A percentile compares a stretch with the other conserved stretches of the same genome.
phyloP scores from a whole-genome alignment of 2,797 vertebrate genomes.

The Smutsia temminckii region DNA sequence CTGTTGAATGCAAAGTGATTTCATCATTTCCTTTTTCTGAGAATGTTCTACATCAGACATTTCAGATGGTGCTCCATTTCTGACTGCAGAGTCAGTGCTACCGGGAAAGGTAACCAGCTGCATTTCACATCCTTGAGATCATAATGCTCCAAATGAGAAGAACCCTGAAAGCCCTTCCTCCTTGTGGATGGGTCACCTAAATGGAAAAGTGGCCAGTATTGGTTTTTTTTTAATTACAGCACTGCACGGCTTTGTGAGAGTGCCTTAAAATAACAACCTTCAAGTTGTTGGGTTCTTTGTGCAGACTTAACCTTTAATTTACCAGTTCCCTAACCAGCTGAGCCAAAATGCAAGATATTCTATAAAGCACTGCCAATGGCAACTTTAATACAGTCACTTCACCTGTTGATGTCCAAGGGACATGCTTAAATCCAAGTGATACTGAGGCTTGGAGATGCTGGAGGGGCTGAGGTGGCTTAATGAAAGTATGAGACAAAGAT shows the following conservation, averaged over 20 bases:
- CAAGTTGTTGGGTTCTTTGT: not conserved
- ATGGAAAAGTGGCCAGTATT: not conserved
- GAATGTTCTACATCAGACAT: not conserved
- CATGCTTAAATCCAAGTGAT: not conserved
- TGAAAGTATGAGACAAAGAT: not conserved
- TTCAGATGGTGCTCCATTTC: not conserved
- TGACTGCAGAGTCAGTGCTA: not conserved
- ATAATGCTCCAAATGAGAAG: not conserved
- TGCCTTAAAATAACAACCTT: not conserved
- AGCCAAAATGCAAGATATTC: not conserved
- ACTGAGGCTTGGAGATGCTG: not conserved
- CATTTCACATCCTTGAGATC: not conserved
- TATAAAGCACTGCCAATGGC: not conserved
- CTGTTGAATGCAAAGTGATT: not conserved
- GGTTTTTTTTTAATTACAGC: not conserved
- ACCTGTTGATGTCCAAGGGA: not conserved
- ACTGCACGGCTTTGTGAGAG: not conserved
- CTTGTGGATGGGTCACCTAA: not conserved
- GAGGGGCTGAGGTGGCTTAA: not conserved
- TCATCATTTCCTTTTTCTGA: conserved; percentile 2
- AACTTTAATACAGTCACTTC: not conserved
- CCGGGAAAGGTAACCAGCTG: not conserved
- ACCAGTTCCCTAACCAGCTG: not conserved
- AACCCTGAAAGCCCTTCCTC: not conserved
- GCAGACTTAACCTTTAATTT: not conserved